These are phyloP conservation scores for Teleiodes luculella DNA, from an alignment of 2,888 invertebrate species.

Conservation along the genomic window DNA sequence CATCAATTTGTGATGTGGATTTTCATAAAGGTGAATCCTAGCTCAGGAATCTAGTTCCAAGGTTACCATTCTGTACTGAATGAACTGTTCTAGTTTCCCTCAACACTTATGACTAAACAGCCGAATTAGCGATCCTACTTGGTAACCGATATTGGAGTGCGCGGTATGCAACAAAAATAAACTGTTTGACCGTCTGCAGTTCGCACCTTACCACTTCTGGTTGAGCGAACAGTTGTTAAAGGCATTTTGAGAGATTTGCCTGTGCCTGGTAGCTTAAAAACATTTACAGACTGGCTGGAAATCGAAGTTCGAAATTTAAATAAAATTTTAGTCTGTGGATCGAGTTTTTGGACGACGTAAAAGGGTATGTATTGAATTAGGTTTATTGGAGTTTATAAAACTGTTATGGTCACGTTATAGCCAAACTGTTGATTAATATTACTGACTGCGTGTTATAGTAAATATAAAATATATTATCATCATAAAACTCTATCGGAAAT, in stretches of 20 bases:
- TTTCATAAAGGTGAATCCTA: no score
- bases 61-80: neutral
- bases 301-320: neutral
- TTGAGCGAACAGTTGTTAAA: conserved; percentile 46
- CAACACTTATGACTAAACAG: conserved; percentile 3
- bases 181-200: conserved; percentile 42
- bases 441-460: no score
- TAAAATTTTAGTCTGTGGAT: no score
- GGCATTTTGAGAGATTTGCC: conserved; percentile 49
- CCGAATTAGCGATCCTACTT: conserved; percentile 14
- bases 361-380: no score
- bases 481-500: no score
- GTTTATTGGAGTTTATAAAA: no score
- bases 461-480: no score
- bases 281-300: neutral
- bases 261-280: conserved; percentile 34
- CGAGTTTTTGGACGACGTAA: neutral
- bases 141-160: conserved; percentile 34
- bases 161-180: conserved; percentile 63
- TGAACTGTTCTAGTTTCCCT: neutral
- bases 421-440: no score
- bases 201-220: conserved; percentile 57
- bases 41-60: neutral
- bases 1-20: no score
- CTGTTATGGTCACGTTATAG: no score